These are phyloP conservation scores for Mimumesa dahlbomi DNA, from an alignment of 2,888 invertebrate species.

Conservation along the genomic window DNA sequence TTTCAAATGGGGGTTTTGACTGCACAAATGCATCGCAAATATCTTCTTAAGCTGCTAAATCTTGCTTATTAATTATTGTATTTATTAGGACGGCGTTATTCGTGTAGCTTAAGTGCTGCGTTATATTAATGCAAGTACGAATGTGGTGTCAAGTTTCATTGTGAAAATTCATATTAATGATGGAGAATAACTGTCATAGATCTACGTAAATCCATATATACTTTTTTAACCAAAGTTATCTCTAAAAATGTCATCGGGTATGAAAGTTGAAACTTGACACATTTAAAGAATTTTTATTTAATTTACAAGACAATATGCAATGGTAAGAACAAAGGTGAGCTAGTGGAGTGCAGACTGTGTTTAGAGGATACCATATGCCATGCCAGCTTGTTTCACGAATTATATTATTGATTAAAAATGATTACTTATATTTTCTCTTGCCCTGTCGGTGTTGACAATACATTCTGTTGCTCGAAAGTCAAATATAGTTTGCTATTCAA, in stretches of 20 bases:
- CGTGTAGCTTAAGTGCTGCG: constrained; percentile 70
- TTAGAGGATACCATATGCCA: constrained; percentile 80
- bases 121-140: constrained; percentile 72
- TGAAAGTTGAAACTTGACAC: constrained; percentile 70
- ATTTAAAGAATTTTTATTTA: constrained; percentile 72
- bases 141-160: constrained; percentile 71
- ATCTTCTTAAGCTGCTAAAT: constrained; percentile 70
- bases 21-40: constrained; percentile 73
- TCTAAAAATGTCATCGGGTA: constrained; percentile 11
- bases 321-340: constrained; percentile 78
- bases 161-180: constrained; percentile 25
- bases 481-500: constrained; percentile 63
- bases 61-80: constrained; percentile 73
- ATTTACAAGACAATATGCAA: constrained; percentile 74
- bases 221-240: constrained; percentile 29
- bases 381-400: constrained; percentile 77
- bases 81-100: constrained; percentile 76
- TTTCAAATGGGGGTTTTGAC: constrained; percentile 47
- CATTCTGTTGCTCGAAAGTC: constrained; percentile 74
- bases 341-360: constrained; percentile 81
- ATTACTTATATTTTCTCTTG: constrained; percentile 77
- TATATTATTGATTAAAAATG: constrained; percentile 68
- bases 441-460: constrained; percentile 74
- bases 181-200: constrained; percentile 14
- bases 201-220: constrained; percentile 30